Evolutionary conservation across 2,797 vertebrate genomes (phyloP).

Genomic region (Toxotes lorentzi): DNA sequence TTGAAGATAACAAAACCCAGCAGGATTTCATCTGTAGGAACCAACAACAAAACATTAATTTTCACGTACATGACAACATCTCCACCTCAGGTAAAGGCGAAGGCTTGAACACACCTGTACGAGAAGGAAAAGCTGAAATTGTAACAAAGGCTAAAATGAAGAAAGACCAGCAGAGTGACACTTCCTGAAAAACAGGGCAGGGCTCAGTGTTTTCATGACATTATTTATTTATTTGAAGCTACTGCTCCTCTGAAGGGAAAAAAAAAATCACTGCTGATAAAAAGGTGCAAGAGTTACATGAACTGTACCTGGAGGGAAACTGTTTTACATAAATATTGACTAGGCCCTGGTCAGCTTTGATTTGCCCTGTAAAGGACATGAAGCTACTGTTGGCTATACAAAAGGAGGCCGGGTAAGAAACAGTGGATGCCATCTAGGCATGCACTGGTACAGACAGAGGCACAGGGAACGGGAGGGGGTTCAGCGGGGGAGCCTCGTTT

Average conservation of each 20-base stretch:
- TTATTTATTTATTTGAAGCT: conserved; percentile 69
- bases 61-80: no score
- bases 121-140: no score
- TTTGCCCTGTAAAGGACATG: conserved; percentile 29
- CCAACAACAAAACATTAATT: no score
- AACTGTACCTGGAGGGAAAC: conserved; percentile 47
- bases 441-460: conserved; percentile 63
- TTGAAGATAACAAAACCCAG: no score
- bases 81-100: no score
- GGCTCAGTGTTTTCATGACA: conserved; percentile 17
- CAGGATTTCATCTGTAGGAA: no score
- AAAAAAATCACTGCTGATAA: conserved; percentile 46
- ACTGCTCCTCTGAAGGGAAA: conserved; percentile 43
- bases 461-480: conserved; percentile 36
- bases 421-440: conserved; percentile 57
- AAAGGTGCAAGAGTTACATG: conserved; percentile 58
- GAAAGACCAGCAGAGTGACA: no score
- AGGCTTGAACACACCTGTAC: no score
- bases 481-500: conserved; percentile 16
- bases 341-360: conserved; percentile 41
- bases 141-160: no score
- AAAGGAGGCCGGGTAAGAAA: conserved; percentile 46
- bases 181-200: conserved; percentile 1
- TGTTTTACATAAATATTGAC: conserved; percentile 36
- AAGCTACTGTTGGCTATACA: conserved; percentile 26